These are phyloP conservation scores for Aphyosemion australe DNA, from an alignment of 2,113 vertebrate species.

Conservation along the genomic window DNA sequence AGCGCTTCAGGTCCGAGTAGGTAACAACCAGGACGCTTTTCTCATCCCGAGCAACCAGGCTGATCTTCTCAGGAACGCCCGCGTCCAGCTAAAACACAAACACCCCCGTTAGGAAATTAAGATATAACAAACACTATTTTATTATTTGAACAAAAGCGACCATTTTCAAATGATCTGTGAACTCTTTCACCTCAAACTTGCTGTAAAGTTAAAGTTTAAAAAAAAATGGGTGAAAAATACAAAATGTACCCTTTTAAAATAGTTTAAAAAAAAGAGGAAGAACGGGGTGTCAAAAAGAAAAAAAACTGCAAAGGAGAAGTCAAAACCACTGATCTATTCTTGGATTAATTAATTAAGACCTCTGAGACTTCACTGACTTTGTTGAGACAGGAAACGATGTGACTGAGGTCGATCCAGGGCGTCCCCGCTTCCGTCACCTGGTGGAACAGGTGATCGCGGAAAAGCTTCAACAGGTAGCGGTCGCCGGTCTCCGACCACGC, in stretches of 20 bases:
- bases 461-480: constrained; percentile 97
- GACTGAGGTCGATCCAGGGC: constrained; percentile 99
- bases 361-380: constrained; percentile 82
- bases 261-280: constrained; percentile 1
- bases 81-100: constrained; percentile 87
- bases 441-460: constrained; percentile 99
- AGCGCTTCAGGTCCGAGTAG: constrained; percentile 98
- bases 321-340: no score
- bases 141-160: no score
- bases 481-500: constrained; percentile 99
- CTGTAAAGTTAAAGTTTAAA: no score
- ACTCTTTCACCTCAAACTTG: no score
- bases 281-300: background rate
- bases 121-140: no score
- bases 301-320: no score
- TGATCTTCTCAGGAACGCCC: constrained; percentile 98
- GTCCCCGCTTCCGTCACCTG: constrained; percentile 97
- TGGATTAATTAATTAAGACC: no score
- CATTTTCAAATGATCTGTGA: no score
- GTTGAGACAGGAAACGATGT: constrained; percentile 99
- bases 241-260: no score
- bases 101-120: background rate
- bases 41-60: constrained; percentile 97
- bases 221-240: no score
- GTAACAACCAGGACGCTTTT: constrained; percentile 99